Conservation (phyloP, 2,113 vertebrate species). For the Sciurus niger region DNA sequence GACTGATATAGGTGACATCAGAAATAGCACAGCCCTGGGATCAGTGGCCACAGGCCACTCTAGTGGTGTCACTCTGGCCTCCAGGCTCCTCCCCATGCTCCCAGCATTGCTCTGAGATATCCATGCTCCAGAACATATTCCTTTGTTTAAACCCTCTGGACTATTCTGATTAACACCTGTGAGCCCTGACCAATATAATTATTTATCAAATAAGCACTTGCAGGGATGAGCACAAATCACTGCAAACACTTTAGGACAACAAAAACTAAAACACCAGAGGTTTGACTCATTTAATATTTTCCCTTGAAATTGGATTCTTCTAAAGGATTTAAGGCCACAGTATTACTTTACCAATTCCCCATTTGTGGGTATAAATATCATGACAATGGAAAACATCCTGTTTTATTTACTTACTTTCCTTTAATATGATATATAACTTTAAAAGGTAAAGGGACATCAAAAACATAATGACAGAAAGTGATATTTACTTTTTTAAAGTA, state of each 20-base stretch:
- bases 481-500: not conserved
- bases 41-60: not conserved
- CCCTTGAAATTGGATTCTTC: not conserved
- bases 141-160: not conserved
- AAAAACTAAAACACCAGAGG: not conserved
- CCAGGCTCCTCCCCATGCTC: not conserved
- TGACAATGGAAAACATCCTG: not conserved
- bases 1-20: not conserved
- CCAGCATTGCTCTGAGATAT: not conserved
- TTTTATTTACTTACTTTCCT: conserved; percentile 20
- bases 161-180: not conserved
- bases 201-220: not conserved
- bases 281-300: not conserved
- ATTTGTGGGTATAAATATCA: not conserved
- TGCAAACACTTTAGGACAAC: not conserved
- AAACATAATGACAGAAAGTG: not conserved
- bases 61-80: not conserved
- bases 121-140: not conserved
- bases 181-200: not conserved
- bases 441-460: conserved; percentile 24
- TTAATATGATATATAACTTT: conserved; percentile 6
- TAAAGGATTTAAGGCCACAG: not conserved
- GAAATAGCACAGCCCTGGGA: not conserved
- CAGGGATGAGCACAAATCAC: not conserved
- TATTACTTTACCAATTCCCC: not conserved